Evolutionary conservation across 2,797 vertebrate genomes (phyloP).

Genomic region (Orientallactaga sibirica): DNA sequence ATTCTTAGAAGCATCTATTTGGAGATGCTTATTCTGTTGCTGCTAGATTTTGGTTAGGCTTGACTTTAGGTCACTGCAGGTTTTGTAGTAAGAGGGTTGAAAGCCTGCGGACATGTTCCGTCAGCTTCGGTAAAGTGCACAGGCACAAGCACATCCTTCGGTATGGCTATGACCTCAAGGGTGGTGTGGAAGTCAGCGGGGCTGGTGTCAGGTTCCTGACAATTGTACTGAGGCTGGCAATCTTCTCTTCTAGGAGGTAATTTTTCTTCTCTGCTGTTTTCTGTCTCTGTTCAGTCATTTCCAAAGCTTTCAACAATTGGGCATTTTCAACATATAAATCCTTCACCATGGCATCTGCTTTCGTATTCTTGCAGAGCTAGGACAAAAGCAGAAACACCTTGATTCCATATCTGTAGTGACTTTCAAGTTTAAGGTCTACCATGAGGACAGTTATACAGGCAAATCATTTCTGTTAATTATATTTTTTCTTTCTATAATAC

Average conservation of each 20-base stretch:
- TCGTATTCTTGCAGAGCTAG: constrained; percentile 93
- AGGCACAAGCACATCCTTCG: constrained; percentile 7
- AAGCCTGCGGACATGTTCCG: constrained; percentile 71
- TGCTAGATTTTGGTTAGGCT: constrained; percentile 74
- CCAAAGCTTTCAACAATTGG: constrained; percentile 94
- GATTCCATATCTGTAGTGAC: constrained; percentile 62
- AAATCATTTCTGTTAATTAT: constrained; percentile 26
- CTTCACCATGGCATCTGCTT: constrained; percentile 93
- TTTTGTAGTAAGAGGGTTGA: constrained; percentile 47
- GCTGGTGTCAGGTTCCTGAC: constrained; percentile 93
- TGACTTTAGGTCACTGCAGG: constrained; percentile 21
- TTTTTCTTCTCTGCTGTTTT: constrained; percentile 95
- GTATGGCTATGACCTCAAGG: constrained; percentile 85
- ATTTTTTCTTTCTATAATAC: constrained; percentile 45
- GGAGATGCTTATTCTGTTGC: constrained; percentile 41
- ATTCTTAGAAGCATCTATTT: constrained; percentile 11
- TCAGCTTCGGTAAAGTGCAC: constrained; percentile 85
- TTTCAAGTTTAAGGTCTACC: constrained; percentile 27
- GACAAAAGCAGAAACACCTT: constrained; percentile 74
- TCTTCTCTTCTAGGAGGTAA: constrained; percentile 96
- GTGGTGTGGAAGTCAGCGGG: constrained; percentile 79
- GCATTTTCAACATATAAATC: constrained; percentile 95
- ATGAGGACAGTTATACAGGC: constrained; percentile 40
- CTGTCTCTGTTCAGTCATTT: constrained; percentile 93
- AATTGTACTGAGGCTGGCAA: constrained; percentile 95